Percentiles rank a stretch among this genome's conserved stretches.
Evolutionary conservation across 2,888 invertebrate genomes (phyloP).

Genomic region (Drosophila diplacantha): DNA sequence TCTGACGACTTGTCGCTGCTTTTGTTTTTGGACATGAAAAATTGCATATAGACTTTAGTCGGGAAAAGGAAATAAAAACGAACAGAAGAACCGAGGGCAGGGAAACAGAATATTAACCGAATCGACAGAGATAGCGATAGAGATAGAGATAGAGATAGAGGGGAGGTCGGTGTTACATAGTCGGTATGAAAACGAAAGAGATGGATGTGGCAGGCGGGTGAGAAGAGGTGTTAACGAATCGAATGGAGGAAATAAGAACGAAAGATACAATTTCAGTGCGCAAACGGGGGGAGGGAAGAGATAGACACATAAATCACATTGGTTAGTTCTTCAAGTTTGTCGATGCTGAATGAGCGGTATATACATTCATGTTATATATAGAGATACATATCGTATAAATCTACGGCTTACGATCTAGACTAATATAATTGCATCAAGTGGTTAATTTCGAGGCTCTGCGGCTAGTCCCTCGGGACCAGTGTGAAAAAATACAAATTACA

Average conservation of each 20-base stretch:
- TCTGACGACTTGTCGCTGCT: slow-evolving; percentile 66
- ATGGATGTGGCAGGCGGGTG: background rate
- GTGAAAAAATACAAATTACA: slow-evolving; percentile 28
- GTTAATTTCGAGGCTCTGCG: slow-evolving; percentile 26
- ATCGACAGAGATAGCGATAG: slow-evolving; percentile 27
- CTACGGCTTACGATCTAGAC: slow-evolving; percentile 49
- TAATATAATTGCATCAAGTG: slow-evolving; percentile 17
- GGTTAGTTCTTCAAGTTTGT: slow-evolving; percentile 26
- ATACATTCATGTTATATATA: slow-evolving; percentile 22
- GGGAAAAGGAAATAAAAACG: slow-evolving; percentile 32
- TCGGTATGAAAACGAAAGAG: slow-evolving; percentile 15
- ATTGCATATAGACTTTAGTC: slow-evolving; percentile 64
- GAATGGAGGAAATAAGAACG: background rate
- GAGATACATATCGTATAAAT: slow-evolving; percentile 36
- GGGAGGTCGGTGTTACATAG: background rate
- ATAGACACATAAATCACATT: slow-evolving; percentile 50
- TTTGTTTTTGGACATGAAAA: slow-evolving; percentile 74
- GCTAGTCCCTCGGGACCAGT: slow-evolving; percentile 2
- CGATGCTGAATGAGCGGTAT: slow-evolving; percentile 34
- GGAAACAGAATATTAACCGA: slow-evolving; percentile 20
- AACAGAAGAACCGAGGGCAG: slow-evolving; percentile 6
- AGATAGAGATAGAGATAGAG: background rate
- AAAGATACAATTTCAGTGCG: slow-evolving; percentile 37
- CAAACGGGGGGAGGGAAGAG: slow-evolving; percentile 35
- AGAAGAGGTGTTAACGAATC: background rate